Evolutionary conservation across 1,140 invertebrate species (phyloP).

Genomic region (Lordiphosa stackelbergi): DNA sequence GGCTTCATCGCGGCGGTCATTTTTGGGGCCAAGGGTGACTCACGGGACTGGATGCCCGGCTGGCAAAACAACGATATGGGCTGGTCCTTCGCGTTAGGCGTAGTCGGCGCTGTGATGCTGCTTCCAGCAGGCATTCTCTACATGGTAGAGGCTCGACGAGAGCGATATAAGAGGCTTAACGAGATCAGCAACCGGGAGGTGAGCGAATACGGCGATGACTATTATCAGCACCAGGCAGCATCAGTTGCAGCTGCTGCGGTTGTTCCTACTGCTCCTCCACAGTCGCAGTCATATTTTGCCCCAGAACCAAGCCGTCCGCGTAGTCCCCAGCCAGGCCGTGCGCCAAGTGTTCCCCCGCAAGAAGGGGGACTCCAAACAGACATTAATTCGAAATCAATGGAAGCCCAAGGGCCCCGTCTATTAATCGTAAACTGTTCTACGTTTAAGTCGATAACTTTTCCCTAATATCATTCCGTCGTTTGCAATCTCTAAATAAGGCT

Average conservation of each 20-base stretch:
- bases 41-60: slow-evolving; percentile 96
- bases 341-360: slow-evolving; percentile 32
- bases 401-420: slow-evolving; percentile 1
- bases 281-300: slow-evolving; percentile 41
- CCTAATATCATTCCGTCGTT: neutral
- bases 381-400: slow-evolving; percentile 27
- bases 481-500: neutral
- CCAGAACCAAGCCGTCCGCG: slow-evolving; percentile 67
- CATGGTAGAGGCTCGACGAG: slow-evolving; percentile 88
- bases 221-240: slow-evolving; percentile 56
- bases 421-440: neutral
- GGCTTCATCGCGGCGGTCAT: slow-evolving; percentile 82
- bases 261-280: slow-evolving; percentile 40
- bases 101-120: slow-evolving; percentile 85
- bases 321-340: slow-evolving; percentile 65
- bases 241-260: slow-evolving; percentile 2
- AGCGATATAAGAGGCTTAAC: slow-evolving; percentile 83
- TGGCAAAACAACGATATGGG: slow-evolving; percentile 97
- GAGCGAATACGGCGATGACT: slow-evolving; percentile 81
- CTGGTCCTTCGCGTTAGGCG: slow-evolving; percentile 94
- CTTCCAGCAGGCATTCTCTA: slow-evolving; percentile 87
- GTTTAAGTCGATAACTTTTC: neutral
- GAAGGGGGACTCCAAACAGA: slow-evolving; percentile 70
- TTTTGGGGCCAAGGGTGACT: slow-evolving; percentile 93
- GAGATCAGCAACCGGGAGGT: slow-evolving; percentile 82